Evolutionary conservation across 1,140 invertebrate genomes (phyloP), one percentile per base, ranked within the genome.

Genomic region (Penaeus vannamei): DNA sequence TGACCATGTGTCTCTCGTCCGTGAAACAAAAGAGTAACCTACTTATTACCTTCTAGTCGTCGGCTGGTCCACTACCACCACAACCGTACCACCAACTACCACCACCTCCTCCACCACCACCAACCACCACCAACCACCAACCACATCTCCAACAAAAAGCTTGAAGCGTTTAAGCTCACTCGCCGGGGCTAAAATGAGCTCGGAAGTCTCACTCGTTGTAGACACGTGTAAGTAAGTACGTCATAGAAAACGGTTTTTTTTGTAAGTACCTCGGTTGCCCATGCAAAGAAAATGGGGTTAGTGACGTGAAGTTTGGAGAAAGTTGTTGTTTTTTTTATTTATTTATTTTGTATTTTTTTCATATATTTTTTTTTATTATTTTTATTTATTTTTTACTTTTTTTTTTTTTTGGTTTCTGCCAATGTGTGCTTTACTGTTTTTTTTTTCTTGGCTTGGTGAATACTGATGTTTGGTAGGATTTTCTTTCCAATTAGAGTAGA

Each of bases 271-370:
- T 81, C 79, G 79, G 79, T 81, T 81, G 79, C 79, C 79, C 79
- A 81, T 81, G 79, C 79, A n/a, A 81, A 81, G 79, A 81, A 81
- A 81, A 81, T 81, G 79, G 79, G 79, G 79, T 81, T 81, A 53
- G 79, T 81, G 79, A 81, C 79, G 79, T 81, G 79, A 53, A 53
- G 79, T 81, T 81, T 81, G 79, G 79, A 81, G 79, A 81, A 23
- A 59, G 46, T 59, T 81, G 53, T 53, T 53, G 53, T 53, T 53
- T 8, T 53, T 53, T 12, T 53, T 53, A 1, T 53, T 53, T 12
- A 14, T 53, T 53, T 17, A 42, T 42, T 53, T 53, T 53, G 17
- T 14, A 14, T 53, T 53, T 53, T 53, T 53, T 53, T 53, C 53
- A 53, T 53, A 53, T 53, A 10, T 10, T 53, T 53, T 53, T 53